Base-by-base conservation (phyloP, 2,113 vertebrate species). In the Myotis lucifugus region DNA sequence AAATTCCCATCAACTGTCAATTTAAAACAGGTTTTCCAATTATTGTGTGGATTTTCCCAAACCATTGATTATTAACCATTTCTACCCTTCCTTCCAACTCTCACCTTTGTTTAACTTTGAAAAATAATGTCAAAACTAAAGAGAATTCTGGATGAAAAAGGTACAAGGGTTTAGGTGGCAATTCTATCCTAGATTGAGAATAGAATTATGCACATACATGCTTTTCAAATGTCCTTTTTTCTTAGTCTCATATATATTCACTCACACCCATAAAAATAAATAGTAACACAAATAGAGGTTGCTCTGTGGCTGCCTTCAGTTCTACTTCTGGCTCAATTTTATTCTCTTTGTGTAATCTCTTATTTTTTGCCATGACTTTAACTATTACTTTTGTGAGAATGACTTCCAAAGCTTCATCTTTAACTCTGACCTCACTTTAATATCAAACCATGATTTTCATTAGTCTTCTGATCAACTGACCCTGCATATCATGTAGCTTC, bases 21-120 rank as follows among this genome's bases (percentile, higher is more conserved):
- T 50, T 74, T 79, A 79, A 79, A 79, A 56, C 77, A 56, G 52
- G 37, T 56, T 37, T 56, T 54, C 66, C 52, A 42, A 69, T 79
- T 90, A 94, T 32, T 92, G 42, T 84, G 42, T 90, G 27, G 40
- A 61, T 95, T 94, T 96, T 64, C 37, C 56, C 18, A 95, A 91
- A 94, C 77, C 46, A 66, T 6, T 91, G 54, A 85, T 76, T 83
- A 13, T 90, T 88, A 93, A 67, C 74, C n/a, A 78, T 92, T 88
- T 94, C 59, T 88, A 40, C 10, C 17, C 25, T 95, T 89, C 37
- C 34, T 84, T 92, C 61, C 48, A 88, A 90, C 15, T 88, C 54
- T 95, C 17, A 76, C n/a, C 29, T 90, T 85, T 54, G 21, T 88
- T 97, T 94, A 61, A 88, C 13, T 95, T 40, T 81, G 56, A 88